phyloP scores from a whole-genome alignment of 2,888 invertebrate species.

The Epirrita christyi region DNA sequence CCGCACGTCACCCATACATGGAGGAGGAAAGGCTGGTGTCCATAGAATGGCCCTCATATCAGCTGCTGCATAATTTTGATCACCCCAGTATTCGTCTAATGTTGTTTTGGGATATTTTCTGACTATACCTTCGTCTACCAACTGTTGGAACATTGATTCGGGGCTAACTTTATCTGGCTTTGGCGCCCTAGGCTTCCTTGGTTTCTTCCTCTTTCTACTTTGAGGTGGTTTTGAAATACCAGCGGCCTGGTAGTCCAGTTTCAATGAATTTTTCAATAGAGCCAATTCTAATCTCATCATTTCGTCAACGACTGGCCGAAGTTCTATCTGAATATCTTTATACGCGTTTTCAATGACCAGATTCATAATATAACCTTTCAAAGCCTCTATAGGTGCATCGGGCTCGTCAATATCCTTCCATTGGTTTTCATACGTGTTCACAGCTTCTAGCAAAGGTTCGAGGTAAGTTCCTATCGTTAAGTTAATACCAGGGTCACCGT shows the following conservation, averaged over 20 bases:
- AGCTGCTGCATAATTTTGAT: conserved; percentile 86
- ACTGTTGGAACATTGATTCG: conserved; percentile 88
- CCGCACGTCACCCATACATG: conserved; percentile 85
- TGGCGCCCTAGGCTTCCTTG: conserved; percentile 74
- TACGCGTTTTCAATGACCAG: conserved; percentile 88
- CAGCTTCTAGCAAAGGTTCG: conserved; percentile 52
- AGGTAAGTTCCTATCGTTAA: conserved; percentile 54
- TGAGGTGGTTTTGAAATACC: conserved; percentile 50
- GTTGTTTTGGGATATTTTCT: conserved; percentile 84
- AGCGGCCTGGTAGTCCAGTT: conserved; percentile 58
- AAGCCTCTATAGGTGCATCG: conserved; percentile 81
- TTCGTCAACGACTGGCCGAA: conserved; percentile 89
- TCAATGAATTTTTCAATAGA: conserved; percentile 81
- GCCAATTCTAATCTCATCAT: conserved; percentile 85
- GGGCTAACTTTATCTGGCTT: conserved; percentile 86
- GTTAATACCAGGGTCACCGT: conserved; percentile 72
- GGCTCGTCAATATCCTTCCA: conserved; percentile 70
- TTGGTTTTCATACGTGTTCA: conserved; percentile 62
- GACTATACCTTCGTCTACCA: conserved; percentile 89
- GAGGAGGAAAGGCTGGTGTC: conserved; percentile 76
- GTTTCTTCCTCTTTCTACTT: conserved; percentile 67
- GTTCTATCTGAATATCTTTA: conserved; percentile 86
- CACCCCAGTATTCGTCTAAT: conserved; percentile 88
- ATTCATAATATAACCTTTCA: conserved; percentile 86
- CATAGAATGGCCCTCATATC: conserved; percentile 73